Evolutionary conservation across 2,797 vertebrate genomes (phyloP), one percentile per base, ranked within the genome.

Genomic region (Typhlichthys subterraneus): DNA sequence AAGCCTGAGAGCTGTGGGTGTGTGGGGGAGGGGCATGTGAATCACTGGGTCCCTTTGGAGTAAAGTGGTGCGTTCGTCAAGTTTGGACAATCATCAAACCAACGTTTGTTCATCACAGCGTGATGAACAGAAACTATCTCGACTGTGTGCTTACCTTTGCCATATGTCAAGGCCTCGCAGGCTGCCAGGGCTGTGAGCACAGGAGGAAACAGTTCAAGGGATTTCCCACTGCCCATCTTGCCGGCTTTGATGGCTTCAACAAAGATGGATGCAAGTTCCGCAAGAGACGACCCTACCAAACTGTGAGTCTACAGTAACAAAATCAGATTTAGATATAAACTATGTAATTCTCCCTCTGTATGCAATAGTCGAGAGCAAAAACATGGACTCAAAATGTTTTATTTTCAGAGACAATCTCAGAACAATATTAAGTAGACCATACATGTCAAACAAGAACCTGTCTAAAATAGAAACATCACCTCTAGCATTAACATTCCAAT

Each of bases 401-500:
- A 23, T 3, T 23, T 23, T 23, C 23, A 23, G 23, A 23, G 23
- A 23, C 23, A 23, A 23, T 23, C 23, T 23, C 23, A 23, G 23
- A 23, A 23, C 23, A 23, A 23, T 23, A 23, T 23, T 38, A 5
- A 38, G 33, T 38, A 38, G 33, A 38, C 33, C 6, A 38, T 8
- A 8, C 33, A 38, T 5, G 33, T 7, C 33, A 23, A 55, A 1
- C 47, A 2, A 46, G 15, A 3, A 51, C 19, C 19, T 57, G 15
- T 1, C 8, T 12, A 29, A 48, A 51, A 13, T 33, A 6, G 10
- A 54, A 13, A 53, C 65, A 53, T 82, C 83, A 98, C 98, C 95
- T 99, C 97, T 61, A 99, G 84, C 98, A 99, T 99, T 47, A 99
- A 91, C 56, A 98, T 78, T 53, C 96, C 96, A 57, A 96, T 92